phyloP scores from a whole-genome alignment of 1,140 invertebrate species.

The Riptortus pedestris region DNA sequence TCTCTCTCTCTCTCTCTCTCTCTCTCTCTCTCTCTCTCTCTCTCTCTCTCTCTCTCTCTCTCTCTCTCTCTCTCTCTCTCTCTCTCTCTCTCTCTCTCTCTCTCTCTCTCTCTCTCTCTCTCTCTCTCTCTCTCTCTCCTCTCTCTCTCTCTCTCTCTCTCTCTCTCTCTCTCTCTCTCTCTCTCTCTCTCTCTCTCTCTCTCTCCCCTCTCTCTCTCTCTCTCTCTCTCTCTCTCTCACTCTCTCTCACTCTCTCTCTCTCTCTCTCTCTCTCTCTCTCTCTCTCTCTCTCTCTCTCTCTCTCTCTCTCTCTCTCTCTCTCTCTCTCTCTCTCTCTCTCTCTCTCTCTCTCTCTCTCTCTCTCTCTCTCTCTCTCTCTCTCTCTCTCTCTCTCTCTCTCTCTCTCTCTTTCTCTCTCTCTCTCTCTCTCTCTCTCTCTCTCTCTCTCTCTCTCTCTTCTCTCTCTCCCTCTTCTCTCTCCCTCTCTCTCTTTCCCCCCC shows the following conservation, averaged over 20 bases:
- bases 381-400: not conserved
- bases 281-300: not conserved
- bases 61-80: not conserved
- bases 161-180: not conserved
- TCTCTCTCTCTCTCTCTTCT: not conserved
- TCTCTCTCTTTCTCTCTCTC: slow-evolving; percentile 13
- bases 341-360: not conserved
- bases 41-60: not conserved
- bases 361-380: not conserved
- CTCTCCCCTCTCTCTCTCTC: not conserved
- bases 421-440: slow-evolving; percentile 15
- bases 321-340: not conserved
- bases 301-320: not conserved
- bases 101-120: not conserved
- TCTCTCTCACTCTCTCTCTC: not conserved
- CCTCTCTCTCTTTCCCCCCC: not conserved
- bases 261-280: not conserved
- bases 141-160: not conserved
- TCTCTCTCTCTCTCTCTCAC: not conserved
- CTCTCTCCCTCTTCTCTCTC: not conserved
- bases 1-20: slow-evolving; percentile 21
- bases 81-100: not conserved
- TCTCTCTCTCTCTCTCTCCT: not conserved
- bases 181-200: not conserved
- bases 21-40: slow-evolving; percentile 15